Conservation (phyloP, 2,797 vertebrate genomes). For the Pipistrellus pipistrellus region DNA sequence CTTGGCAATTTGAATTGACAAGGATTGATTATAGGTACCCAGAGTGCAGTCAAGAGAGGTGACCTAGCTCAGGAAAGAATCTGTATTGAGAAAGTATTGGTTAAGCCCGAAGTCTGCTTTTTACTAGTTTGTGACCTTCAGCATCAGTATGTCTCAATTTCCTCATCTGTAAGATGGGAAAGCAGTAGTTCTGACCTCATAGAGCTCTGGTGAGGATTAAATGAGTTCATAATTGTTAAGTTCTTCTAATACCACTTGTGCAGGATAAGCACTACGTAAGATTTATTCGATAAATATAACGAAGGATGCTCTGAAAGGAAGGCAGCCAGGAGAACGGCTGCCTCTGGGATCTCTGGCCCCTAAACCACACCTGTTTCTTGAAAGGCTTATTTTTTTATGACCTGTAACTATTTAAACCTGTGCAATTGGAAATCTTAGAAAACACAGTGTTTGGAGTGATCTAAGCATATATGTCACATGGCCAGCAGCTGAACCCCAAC, state of each 20-base stretch:
- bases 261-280: not conserved
- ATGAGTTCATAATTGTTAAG: not conserved
- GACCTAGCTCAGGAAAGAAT: not conserved
- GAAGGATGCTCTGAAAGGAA: not conserved
- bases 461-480: not conserved
- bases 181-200: not conserved
- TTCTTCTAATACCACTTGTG: not conserved
- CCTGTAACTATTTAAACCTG: not conserved
- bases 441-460: not conserved
- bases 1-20: not conserved
- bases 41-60: not conserved
- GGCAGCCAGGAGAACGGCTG: not conserved
- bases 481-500: not conserved
- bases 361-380: not conserved
- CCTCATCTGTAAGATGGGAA: not conserved
- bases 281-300: not conserved
- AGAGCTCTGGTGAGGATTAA: not conserved
- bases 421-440: conserved; percentile 1
- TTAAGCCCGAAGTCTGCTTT: not conserved
- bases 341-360: not conserved
- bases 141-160: not conserved
- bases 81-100: not conserved
- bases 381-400: not conserved
- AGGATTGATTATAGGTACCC: not conserved
- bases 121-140: not conserved